These are phyloP conservation scores for Apotomis betuletana DNA, from an alignment of 2,888 invertebrate species.

Conservation along the genomic window DNA sequence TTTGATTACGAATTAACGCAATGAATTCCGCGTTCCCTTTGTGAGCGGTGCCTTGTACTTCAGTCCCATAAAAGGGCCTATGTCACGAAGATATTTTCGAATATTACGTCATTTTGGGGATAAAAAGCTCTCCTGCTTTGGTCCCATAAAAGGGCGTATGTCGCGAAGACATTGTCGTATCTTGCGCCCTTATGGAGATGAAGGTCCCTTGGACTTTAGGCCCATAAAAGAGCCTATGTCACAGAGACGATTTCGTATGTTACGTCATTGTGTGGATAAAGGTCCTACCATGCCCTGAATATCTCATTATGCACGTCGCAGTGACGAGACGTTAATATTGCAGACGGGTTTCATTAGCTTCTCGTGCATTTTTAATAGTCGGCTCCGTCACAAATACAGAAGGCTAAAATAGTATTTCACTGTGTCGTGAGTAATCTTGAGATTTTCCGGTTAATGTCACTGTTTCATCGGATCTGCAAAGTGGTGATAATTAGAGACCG, in stretches of 20 bases:
- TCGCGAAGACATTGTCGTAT: not conserved
- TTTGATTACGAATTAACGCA: slow-evolving; percentile 19
- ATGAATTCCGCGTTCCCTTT: slow-evolving; percentile 1
- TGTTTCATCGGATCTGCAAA: no score
- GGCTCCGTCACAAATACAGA: slow-evolving; percentile 11
- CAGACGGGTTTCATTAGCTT: slow-evolving; percentile 34
- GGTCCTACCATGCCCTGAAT: slow-evolving; percentile 18
- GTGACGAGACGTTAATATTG: slow-evolving; percentile 31
- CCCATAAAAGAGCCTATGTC: not conserved
- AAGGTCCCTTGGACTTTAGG: not conserved
- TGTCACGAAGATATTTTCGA: not conserved
- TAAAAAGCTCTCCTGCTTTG: not conserved
- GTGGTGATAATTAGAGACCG: no score
- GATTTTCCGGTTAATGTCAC: not conserved
- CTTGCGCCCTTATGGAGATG: not conserved
- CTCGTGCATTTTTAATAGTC: slow-evolving; percentile 32
- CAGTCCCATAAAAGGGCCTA: not conserved
- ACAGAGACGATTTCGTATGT: not conserved
- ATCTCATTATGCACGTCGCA: slow-evolving; percentile 22
- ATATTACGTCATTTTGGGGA: not conserved
- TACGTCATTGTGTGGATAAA: not conserved
- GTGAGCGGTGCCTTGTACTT: slow-evolving; percentile 7
- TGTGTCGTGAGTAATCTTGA: not conserved
- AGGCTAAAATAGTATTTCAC: not conserved
- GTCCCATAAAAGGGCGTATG: not conserved